Evolutionary conservation across 2,113 vertebrate genomes (phyloP).

Genomic region (Phrynosoma blainvillii): DNA sequence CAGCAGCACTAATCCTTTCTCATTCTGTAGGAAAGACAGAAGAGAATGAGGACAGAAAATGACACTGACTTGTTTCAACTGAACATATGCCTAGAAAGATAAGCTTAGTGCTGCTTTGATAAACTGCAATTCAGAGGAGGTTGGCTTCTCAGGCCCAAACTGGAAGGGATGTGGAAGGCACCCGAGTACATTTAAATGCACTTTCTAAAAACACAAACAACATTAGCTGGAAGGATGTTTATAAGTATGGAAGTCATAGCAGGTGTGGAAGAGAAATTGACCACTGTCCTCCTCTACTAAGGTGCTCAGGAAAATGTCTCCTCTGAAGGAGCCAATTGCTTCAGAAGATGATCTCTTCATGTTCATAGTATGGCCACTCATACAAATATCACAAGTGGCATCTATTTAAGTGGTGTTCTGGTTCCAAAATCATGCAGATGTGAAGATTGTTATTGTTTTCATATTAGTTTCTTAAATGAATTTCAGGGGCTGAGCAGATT

Average conservation of each 20-base stretch:
- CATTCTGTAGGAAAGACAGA: background rate
- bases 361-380: too few relatives aligned
- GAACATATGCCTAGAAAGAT: slow-evolving; percentile 9
- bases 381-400: too few relatives aligned
- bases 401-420: too few relatives aligned
- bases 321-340: background rate
- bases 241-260: background rate
- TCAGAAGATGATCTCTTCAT: too few relatives aligned
- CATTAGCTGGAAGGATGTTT: background rate
- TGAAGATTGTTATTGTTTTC: too few relatives aligned
- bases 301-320: background rate
- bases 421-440: too few relatives aligned
- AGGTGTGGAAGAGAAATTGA: background rate
- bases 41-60: slow-evolving; percentile 6
- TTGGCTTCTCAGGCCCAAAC: background rate
- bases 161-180: background rate
- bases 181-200: background rate
- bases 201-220: background rate
- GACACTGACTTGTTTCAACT: background rate
- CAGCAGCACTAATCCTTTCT: background rate
- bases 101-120: background rate
- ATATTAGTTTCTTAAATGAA: too few relatives aligned
- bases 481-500: too few relatives aligned
- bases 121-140: background rate
- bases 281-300: background rate